Base-by-base conservation (phyloP, 2,113 vertebrate species). In the Steatornis caripensis region DNA sequence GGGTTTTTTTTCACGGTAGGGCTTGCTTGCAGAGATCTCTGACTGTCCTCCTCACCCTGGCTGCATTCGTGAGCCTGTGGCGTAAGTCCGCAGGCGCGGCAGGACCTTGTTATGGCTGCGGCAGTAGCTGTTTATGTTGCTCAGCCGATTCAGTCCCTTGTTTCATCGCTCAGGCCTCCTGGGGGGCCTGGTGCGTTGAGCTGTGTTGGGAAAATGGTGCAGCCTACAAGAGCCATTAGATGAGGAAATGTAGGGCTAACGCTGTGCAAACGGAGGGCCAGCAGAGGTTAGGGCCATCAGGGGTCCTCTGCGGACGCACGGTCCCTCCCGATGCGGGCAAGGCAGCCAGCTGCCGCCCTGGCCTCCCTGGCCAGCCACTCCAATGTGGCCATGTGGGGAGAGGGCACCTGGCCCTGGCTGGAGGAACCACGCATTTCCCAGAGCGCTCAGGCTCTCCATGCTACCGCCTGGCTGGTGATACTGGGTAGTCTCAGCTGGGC, bases 401-500 rank as follows among this genome's bases (percentile, higher is more conserved):
- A 72, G 32, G 27, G 64, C 41, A 32, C 29, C 53, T 17, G 53
- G 65, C 32, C 37, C 57, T 65, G 77, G 58, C 51, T 54, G 57
- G 34, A 57, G 51, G 39, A 70, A 5, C 39, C n/a, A 14, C 0
- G 1, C 0, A 1, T 32, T 34, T 65, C 69, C 39, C 39, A 9
- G 16, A 43, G 80, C 37, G 22, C 20, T 45, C 45, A 8, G n/a
- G 55, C 74, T 46, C 48, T 9, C 66, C 12, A 24, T 61, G 72
- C 60, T 55, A n/a, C 9, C 55, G 39, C 27, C 32, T 1, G 19
- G 17, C 41, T 17, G 86, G 71, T 9, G 2, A 49, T 3, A 37
- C 81, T 4, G 71, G 51, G 36, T 20, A 20, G 14, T 8, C 36
- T 46, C 37, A 5, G n/a, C 12, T 48, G 57, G 30, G 75, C 69